Percentiles rank a stretch among this genome's conserved stretches.
Conservation (phyloP, 2,888 invertebrate species). For the Ectemnius lituratus region DNA sequence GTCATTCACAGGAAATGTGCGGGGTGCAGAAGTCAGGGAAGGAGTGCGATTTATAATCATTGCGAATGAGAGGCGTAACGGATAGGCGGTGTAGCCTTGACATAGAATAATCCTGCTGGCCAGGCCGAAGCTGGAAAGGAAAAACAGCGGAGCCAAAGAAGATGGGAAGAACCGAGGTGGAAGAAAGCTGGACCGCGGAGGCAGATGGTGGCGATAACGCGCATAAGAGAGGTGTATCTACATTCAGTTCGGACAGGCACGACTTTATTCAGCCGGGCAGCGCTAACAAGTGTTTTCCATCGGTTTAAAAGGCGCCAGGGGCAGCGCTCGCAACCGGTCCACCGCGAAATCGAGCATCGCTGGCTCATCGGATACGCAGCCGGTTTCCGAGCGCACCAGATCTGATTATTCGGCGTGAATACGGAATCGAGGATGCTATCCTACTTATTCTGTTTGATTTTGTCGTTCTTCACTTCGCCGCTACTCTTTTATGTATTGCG, state of each 20-base stretch:
- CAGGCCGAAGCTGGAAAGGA: no score
- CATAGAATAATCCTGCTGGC: no score
- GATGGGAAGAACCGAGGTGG: conserved; percentile 8
- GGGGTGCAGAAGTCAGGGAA: no score
- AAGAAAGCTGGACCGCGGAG: conserved; percentile 50
- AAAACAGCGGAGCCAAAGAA: conserved; percentile 2
- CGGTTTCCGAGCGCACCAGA: conserved; percentile 51
- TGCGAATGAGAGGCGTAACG: no score
- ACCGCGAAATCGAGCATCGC: conserved; percentile 35
- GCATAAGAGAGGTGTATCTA: conserved; percentile 73
- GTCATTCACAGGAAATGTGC: no score
- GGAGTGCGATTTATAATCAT: no score
- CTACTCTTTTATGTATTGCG: no score
- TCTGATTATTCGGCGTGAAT: conserved; percentile 26
- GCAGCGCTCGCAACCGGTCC: conserved; percentile 56
- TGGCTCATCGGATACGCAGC: conserved; percentile 52
- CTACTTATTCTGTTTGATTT: no score
- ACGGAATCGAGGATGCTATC: no score
- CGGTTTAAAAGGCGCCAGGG: conserved; percentile 61
- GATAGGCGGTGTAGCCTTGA: no score
- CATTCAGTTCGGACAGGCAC: conserved; percentile 74
- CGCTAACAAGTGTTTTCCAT: conserved; percentile 76
- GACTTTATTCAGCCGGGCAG: conserved; percentile 72
- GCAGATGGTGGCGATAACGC: conserved; percentile 72
- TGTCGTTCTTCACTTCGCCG: no score